phyloP scores from a whole-genome alignment of 2,113 vertebrate genomes.

The Thinocorus orbignyianus region DNA sequence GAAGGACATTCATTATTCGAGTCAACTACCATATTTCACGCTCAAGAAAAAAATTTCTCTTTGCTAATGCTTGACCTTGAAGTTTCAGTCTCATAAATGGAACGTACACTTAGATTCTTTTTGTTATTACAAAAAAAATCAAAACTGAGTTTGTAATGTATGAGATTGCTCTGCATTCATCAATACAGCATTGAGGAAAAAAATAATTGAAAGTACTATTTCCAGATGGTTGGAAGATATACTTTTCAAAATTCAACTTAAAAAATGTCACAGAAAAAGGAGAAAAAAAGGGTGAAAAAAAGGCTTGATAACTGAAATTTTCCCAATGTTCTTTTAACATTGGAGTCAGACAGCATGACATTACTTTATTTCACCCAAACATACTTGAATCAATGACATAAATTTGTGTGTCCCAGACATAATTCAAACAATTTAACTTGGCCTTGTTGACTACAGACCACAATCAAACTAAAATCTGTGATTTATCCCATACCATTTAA shows the following conservation, averaged over 20 bases:
- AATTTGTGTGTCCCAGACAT: constrained; percentile 32
- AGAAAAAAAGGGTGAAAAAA: background rate
- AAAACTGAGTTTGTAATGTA: background rate
- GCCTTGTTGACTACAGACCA: constrained; percentile 15
- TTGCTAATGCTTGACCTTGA: background rate
- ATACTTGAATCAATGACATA: constrained; percentile 6
- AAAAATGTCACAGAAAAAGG: background rate
- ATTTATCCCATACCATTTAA: background rate
- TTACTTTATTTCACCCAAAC: background rate
- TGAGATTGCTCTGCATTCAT: background rate
- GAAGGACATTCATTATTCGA: background rate
- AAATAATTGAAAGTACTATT: background rate
- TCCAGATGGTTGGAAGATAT: background rate
- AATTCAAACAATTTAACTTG: constrained; percentile 39
- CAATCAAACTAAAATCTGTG: background rate
- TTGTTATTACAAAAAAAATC: background rate
- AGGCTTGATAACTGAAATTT: background rate
- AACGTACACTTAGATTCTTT: fast-evolving
- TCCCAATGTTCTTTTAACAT: background rate
- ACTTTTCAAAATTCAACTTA: background rate
- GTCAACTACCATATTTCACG: background rate
- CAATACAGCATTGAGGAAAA: background rate
- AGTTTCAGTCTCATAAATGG: background rate
- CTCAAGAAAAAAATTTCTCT: background rate
- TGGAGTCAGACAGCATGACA: background rate